A percentile compares a stretch with the other conserved stretches of the same genome.
These are phyloP conservation scores for Nemotelus nigrinus DNA, from an alignment of 2,888 invertebrate species.

Conservation along the genomic window DNA sequence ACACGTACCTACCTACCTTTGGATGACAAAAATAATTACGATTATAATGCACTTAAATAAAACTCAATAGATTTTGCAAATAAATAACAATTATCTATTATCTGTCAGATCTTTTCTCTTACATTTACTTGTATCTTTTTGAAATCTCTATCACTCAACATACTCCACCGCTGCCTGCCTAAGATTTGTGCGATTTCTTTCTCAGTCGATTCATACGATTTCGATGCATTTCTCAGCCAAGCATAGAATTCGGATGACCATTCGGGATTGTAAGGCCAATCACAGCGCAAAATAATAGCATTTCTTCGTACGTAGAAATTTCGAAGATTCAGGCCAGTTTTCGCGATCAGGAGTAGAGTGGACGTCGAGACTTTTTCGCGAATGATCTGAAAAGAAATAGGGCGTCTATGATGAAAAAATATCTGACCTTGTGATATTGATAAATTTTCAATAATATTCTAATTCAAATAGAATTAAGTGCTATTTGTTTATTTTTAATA, in stretches of 20 bases:
- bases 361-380: conserved; percentile 82
- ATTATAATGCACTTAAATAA: no score
- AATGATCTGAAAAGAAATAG: conserved; percentile 67
- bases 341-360: conserved; percentile 77
- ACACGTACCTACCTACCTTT: no score
- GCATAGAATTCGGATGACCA: conserved; percentile 75
- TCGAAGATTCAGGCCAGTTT: conserved; percentile 71
- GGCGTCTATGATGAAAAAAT: not conserved
- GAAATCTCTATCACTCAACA: conserved; percentile 74
- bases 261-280: conserved; percentile 74
- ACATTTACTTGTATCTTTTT: conserved; percentile 65
- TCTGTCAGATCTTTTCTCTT: conserved; percentile 52
- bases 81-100: conserved; percentile 2
- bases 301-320: conserved; percentile 75
- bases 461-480: not conserved
- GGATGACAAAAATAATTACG: no score
- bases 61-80: no score
- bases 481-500: not conserved
- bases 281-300: conserved; percentile 75
- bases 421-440: not conserved
- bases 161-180: conserved; percentile 72
- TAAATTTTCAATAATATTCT: not conserved
- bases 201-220: conserved; percentile 73
- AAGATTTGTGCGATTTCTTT: conserved; percentile 75
- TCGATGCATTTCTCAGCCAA: conserved; percentile 73